These are phyloP conservation scores for Dusona sp. DNA, from an alignment of 2,888 invertebrate genomes.

Conservation along the genomic window DNA sequence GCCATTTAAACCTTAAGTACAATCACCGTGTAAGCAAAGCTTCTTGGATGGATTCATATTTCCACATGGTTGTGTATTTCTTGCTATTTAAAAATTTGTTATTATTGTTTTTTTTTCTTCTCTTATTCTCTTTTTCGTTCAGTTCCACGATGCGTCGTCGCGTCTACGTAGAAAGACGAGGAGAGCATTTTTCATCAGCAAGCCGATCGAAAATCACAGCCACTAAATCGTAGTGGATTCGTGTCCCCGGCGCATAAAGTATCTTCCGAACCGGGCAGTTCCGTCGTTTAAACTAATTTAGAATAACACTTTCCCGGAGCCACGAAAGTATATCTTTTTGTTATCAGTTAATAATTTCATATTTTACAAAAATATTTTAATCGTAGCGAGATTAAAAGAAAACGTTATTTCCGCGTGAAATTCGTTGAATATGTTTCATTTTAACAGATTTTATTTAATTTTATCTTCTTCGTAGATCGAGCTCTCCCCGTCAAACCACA, in stretches of 20 bases:
- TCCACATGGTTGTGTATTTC: conserved; percentile 77
- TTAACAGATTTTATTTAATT: conserved; percentile 30
- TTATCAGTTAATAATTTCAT: conserved; percentile 26
- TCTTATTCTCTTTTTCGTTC: conserved; percentile 22
- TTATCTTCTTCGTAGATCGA: conserved; percentile 51
- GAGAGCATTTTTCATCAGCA: conserved; percentile 49
- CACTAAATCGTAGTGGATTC: conserved; percentile 49
- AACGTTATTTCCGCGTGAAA: conserved; percentile 49
- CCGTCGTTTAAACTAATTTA: conserved; percentile 49
- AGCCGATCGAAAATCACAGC: conserved; percentile 58
- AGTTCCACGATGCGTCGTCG: conserved; percentile 46
- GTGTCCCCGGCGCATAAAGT: conserved; percentile 2
- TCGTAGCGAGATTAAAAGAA: conserved; percentile 60
- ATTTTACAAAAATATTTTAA: conserved; percentile 67
- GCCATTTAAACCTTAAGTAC: conserved; percentile 81
- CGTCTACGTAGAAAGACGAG: conserved; percentile 47
- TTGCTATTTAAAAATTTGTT: conserved; percentile 39
- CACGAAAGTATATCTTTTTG: conserved; percentile 18
- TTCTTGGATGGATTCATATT: conserved; percentile 81
- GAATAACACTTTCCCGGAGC: conserved; percentile 49
- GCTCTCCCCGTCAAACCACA: conserved; percentile 64
- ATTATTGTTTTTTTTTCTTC: conserved; percentile 12
- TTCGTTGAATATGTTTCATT: conserved; percentile 71
- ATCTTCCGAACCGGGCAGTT: conserved; percentile 43
- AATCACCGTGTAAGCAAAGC: conserved; percentile 83